Percentiles rank a stretch among this genome's conserved stretches.
phyloP scores from a whole-genome alignment of 1,140 invertebrate species.

The Leptopilina boulardi region DNA sequence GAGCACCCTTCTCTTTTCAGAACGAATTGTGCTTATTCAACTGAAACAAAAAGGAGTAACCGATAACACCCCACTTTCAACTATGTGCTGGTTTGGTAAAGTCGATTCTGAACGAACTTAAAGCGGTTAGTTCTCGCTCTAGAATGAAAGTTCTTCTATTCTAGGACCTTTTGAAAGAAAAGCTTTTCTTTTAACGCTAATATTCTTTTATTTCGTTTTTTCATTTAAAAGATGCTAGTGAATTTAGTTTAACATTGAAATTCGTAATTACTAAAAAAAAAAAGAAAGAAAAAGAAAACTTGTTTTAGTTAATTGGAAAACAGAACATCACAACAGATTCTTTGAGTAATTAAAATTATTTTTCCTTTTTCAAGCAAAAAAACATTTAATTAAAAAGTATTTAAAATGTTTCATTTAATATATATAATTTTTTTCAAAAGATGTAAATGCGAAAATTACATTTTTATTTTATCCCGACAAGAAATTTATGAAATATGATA shows the following conservation, averaged over 20 bases:
- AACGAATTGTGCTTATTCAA: slow-evolving; percentile 25
- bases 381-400: no score
- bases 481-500: no score
- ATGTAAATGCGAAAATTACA: no score
- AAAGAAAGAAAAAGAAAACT: no score
- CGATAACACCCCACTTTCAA: slow-evolving; percentile 24
- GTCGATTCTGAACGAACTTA: slow-evolving; percentile 25
- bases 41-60: slow-evolving; percentile 31
- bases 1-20: slow-evolving; percentile 19
- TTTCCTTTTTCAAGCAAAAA: no score
- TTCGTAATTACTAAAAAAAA: neutral
- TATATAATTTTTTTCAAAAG: no score
- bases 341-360: no score
- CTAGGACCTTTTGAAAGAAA: slow-evolving; percentile 2
- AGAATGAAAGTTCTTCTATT: neutral
- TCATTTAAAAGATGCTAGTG: neutral
- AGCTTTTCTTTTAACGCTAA: slow-evolving; percentile 8
- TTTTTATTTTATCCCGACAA: no score
- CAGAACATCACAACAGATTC: no score
- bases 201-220: neutral
- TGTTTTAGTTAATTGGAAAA: no score
- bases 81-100: slow-evolving; percentile 10
- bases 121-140: slow-evolving; percentile 2
- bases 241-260: neutral
- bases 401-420: no score